A percentile compares a stretch with the other conserved stretches of the same genome.
Evolutionary conservation across 2,113 vertebrate species (phyloP).

Genomic region (Sylvia atricapilla): DNA sequence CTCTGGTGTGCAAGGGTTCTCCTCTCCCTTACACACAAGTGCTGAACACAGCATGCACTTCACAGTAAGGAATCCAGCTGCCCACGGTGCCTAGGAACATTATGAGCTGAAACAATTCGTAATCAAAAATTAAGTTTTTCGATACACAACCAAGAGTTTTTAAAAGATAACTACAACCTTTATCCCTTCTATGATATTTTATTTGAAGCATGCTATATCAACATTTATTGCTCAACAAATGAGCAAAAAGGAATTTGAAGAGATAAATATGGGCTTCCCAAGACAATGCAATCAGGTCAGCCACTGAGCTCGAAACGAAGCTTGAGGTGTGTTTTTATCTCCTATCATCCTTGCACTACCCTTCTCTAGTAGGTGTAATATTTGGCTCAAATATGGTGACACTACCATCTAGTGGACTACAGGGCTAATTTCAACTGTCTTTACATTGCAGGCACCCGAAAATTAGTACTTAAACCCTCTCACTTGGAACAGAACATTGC

Average conservation of each 20-base stretch:
- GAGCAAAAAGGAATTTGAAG: background rate
- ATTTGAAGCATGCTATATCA: background rate
- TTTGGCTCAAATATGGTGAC: background rate
- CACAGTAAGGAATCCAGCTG: background rate
- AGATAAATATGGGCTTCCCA: background rate
- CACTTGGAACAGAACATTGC: background rate
- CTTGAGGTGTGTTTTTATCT: background rate
- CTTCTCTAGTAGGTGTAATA: background rate
- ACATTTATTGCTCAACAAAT: background rate
- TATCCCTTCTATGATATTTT: background rate
- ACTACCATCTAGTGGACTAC: constrained; percentile 61
- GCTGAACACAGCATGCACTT: background rate
- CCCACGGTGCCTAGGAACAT: background rate
- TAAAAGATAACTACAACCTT: background rate
- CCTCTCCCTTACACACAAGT: background rate
- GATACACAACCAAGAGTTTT: background rate
- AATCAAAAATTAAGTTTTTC: background rate
- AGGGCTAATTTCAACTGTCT: background rate
- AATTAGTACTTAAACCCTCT: background rate
- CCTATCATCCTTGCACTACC: background rate
- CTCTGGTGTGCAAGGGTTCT: background rate
- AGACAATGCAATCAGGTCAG: background rate
- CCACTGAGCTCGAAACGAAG: background rate
- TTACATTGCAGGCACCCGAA: background rate
- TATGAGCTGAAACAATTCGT: background rate